Evolutionary conservation across 2,888 invertebrate species (phyloP).

Genomic region (Morpho deidamia): DNA sequence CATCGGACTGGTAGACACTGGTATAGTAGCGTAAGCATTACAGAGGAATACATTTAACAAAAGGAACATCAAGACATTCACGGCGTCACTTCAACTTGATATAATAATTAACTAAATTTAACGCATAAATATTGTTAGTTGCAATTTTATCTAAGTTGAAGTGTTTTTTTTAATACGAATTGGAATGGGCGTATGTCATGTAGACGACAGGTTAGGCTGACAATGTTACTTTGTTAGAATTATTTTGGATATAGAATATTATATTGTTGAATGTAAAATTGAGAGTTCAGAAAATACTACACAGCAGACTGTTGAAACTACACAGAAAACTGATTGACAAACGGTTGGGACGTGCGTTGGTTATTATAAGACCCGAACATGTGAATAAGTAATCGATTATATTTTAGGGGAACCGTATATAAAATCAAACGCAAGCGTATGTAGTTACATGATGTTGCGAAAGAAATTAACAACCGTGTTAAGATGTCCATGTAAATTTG

Average conservation of each 20-base stretch:
- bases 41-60: constrained; percentile 48
- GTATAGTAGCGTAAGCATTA: constrained; percentile 59
- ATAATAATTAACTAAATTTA: neutral
- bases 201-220: constrained; percentile 47
- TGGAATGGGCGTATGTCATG: constrained; percentile 71
- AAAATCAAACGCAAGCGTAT: constrained; percentile 59
- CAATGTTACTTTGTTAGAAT: constrained; percentile 24
- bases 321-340: constrained; percentile 43
- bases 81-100: constrained; percentile 30
- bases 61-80: constrained; percentile 27
- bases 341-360: constrained; percentile 55
- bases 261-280: constrained; percentile 67
- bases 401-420: constrained; percentile 60
- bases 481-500: constrained; percentile 56
- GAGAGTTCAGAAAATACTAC: constrained; percentile 41
- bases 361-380: constrained; percentile 49
- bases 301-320: constrained; percentile 38
- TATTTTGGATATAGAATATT: neutral
- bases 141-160: constrained; percentile 37
- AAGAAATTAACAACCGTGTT: constrained; percentile 60
- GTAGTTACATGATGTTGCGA: constrained; percentile 60
- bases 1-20: constrained; percentile 39
- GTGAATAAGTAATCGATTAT: constrained; percentile 49
- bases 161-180: constrained; percentile 50
- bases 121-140: neutral